Conservation (phyloP, 1,140 invertebrate genomes). For the Pseudobourletiella spinata region DNA sequence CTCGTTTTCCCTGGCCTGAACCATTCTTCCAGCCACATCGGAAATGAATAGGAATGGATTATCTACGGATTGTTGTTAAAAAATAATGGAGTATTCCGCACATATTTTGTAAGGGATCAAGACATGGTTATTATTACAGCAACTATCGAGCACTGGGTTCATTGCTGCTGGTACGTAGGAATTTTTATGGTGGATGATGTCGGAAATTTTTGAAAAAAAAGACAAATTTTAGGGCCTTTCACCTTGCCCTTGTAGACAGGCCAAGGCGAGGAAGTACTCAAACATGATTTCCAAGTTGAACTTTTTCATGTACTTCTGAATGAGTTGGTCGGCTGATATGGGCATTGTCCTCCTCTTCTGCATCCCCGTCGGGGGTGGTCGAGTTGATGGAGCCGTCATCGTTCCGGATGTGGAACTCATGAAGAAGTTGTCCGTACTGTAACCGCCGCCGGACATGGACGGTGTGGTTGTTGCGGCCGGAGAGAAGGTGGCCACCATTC, state of each 20-base stretch:
- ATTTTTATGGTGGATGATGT: no score
- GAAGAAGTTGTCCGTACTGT: neutral
- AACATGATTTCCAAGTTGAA: slow-evolving; percentile 8
- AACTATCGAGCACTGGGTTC: no score
- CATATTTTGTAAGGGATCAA: no score
- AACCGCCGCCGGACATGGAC: no score
- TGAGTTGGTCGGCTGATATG: neutral
- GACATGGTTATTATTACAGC: no score
- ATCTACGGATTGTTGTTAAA: neutral
- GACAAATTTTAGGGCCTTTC: neutral
- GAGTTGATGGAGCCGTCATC: neutral
- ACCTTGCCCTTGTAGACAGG: neutral
- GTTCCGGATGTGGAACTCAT: neutral
- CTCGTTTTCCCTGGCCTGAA: neutral
- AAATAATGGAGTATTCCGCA: no score
- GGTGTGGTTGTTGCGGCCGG: no score
- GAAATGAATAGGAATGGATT: slow-evolving; percentile 10
- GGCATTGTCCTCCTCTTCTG: neutral
- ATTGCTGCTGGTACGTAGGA: no score
- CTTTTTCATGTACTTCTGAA: slow-evolving; percentile 7
- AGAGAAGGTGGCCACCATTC: neutral
- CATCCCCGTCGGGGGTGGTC: neutral
- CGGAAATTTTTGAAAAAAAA: no score
- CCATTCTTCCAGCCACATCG: neutral
- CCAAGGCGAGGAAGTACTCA: slow-evolving; percentile 2